Conservation (phyloP, 2,888 invertebrate genomes). For the Chymomyza fuscimana region DNA sequence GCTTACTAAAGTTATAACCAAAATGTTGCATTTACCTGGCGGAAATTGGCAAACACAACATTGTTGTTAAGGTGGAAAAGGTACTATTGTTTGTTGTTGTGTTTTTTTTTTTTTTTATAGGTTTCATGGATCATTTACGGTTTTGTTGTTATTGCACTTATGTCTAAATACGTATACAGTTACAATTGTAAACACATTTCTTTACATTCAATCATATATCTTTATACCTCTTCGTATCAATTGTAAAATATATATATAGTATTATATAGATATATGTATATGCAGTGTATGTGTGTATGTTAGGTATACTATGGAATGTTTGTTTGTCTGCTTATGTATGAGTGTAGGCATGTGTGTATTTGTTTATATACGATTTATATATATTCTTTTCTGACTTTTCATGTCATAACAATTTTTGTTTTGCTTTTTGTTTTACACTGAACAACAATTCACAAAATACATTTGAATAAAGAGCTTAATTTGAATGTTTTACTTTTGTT, state of each 20-base stretch:
- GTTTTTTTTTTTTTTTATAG: conserved; percentile 28
- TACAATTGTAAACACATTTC: conserved; percentile 58
- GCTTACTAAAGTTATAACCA: background rate
- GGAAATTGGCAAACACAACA: background rate
- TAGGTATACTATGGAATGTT: background rate
- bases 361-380: conserved; percentile 39
- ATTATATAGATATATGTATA: conserved; percentile 10
- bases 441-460: conserved; percentile 56
- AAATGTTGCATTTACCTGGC: conserved; percentile 1
- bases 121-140: conserved; percentile 40
- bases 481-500: background rate
- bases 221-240: conserved; percentile 12
- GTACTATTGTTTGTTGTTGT: conserved; percentile 63
- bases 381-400: conserved; percentile 18
- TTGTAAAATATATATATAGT: conserved; percentile 17
- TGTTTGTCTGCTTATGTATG: background rate
- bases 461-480: conserved; percentile 36
- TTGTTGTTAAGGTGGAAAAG: conserved; percentile 42
- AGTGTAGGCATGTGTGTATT: conserved; percentile 15
- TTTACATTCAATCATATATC: conserved; percentile 23
- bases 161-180: conserved; percentile 66
- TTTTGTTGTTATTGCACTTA: conserved; percentile 58
- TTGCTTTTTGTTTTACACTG: conserved; percentile 37
- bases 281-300: conserved; percentile 42
- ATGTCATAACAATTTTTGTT: conserved; percentile 3